Percentiles rank a stretch among this genome's conserved stretches.
phyloP scores from a whole-genome alignment of 1,140 invertebrate species.

The Drosophila saltans region DNA sequence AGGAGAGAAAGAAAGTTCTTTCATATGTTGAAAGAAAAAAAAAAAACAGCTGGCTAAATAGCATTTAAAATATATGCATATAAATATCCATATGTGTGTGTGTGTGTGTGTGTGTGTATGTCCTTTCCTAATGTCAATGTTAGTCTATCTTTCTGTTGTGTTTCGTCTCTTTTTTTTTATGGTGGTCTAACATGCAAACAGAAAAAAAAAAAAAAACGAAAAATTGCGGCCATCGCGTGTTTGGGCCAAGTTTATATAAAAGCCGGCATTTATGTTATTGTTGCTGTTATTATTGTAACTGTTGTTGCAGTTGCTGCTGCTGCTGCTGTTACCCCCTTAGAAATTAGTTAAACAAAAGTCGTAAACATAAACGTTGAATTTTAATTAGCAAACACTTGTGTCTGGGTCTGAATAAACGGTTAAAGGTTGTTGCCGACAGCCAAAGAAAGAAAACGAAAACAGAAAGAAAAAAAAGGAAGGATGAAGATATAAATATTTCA shows the following conservation, averaged over 20 bases:
- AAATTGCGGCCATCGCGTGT: constrained; percentile 70
- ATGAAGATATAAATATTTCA: constrained; percentile 32
- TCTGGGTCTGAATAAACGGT: constrained; percentile 19
- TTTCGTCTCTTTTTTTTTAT: constrained; percentile 50
- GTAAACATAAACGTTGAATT: constrained; percentile 64
- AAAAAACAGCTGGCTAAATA: constrained; percentile 6
- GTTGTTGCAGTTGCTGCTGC: constrained; percentile 23
- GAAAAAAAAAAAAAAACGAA: constrained; percentile 9
- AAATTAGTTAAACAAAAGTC: constrained; percentile 64
- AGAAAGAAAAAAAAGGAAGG: neutral
- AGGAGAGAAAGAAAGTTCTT: too few species aligned
- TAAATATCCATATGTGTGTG: too few species aligned
- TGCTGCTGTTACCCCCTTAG: constrained; percentile 54
- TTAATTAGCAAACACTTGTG: constrained; percentile 66
- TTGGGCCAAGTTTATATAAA: constrained; percentile 56
- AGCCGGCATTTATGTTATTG: constrained; percentile 28
- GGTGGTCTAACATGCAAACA: constrained; percentile 66
- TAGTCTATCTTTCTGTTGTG: constrained; percentile 4
- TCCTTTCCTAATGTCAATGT: constrained; percentile 52
- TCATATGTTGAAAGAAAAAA: too few species aligned
- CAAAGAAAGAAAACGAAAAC: neutral
- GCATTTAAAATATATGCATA: neutral
- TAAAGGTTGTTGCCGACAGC: neutral
- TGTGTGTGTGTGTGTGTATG: constrained; percentile 3
- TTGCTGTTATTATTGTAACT: constrained; percentile 28